phyloP scores from a whole-genome alignment of 2,888 invertebrate species.

The Tholera decimalis region DNA sequence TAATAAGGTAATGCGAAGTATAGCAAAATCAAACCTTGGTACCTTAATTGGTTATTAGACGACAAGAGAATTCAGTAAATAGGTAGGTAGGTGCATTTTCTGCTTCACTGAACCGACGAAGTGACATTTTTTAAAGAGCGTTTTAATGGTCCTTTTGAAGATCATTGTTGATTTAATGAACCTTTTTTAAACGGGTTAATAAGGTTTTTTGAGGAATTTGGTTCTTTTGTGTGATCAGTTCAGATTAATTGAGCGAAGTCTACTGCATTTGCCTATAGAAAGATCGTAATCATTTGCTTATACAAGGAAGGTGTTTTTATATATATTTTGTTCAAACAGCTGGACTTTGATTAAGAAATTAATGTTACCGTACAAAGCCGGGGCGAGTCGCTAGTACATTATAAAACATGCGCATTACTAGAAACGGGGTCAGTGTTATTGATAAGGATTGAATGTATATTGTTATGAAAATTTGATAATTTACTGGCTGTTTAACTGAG shows the following conservation, averaged over 20 bases:
- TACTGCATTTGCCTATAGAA: too few species aligned
- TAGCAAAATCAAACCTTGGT: neutral
- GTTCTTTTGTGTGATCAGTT: too few species aligned
- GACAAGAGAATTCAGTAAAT: neutral
- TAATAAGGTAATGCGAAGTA: neutral
- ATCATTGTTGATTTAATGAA: too few species aligned
- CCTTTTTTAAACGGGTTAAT: too few species aligned
- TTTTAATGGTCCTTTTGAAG: neutral
- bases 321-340: too few species aligned
- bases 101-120: neutral
- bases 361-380: too few species aligned
- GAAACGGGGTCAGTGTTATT: slow-evolving; percentile 20
- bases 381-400: slow-evolving; percentile 1
- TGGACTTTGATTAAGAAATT: too few species aligned
- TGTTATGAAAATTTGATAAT: slow-evolving; percentile 23
- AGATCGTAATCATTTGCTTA: too few species aligned
- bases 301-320: too few species aligned
- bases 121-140: neutral
- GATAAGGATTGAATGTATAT: slow-evolving; percentile 29
- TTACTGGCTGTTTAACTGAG: too few species aligned
- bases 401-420: neutral
- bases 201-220: too few species aligned
- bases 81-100: neutral
- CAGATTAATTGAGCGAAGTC: too few species aligned
- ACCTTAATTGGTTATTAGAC: neutral